phyloP scores from a whole-genome alignment of 1,140 invertebrate genomes.

The Lutraria rhynchaena region DNA sequence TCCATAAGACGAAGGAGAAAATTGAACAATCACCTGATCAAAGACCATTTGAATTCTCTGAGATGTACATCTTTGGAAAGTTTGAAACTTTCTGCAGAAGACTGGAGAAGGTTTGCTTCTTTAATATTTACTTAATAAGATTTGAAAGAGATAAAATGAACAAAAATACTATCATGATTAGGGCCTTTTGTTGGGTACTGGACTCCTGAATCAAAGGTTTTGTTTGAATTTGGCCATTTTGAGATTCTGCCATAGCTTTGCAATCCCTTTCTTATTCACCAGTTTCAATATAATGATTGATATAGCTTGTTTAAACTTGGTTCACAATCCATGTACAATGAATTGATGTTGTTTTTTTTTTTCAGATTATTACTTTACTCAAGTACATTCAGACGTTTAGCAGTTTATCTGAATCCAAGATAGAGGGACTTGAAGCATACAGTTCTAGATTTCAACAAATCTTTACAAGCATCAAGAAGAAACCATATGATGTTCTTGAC shows the following conservation, averaged over 20 bases:
- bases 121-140: background rate
- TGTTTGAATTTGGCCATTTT: no score
- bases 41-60: constrained; percentile 92
- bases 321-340: no score
- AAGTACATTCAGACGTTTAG: constrained; percentile 93
- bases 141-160: no score
- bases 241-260: no score
- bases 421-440: constrained; percentile 87
- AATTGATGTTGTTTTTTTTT: constrained; percentile 22
- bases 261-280: no score
- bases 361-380: constrained; percentile 91
- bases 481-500: constrained; percentile 94
- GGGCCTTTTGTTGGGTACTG: no score
- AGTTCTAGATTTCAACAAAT: constrained; percentile 71
- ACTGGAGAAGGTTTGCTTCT: constrained; percentile 85
- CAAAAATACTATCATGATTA: no score
- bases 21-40: constrained; percentile 84
- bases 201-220: no score
- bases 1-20: constrained; percentile 82
- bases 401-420: constrained; percentile 89
- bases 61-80: constrained; percentile 97
- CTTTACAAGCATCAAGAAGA: constrained; percentile 87
- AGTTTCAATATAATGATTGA: no score
- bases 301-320: no score
- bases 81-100: constrained; percentile 95